phyloP scores from a whole-genome alignment of 1,140 invertebrate species.

The Scaptomyza pallida region DNA sequence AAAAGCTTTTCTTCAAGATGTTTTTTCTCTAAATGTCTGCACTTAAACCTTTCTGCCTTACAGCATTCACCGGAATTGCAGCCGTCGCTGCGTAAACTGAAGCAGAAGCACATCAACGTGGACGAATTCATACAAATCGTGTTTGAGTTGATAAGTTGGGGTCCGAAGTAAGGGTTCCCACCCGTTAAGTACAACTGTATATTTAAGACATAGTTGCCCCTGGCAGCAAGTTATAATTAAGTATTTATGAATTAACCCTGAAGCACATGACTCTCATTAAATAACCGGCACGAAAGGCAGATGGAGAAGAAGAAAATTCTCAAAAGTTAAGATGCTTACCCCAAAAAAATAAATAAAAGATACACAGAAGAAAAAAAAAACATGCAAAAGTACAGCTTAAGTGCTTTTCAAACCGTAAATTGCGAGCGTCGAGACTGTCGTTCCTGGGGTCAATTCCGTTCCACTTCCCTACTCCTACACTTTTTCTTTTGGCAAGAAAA shows the following conservation, averaged over 20 bases:
- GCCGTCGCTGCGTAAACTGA: constrained; percentile 18
- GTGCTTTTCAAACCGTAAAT: constrained; percentile 37
- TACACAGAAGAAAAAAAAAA: neutral
- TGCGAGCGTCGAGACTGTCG: constrained; percentile 11
- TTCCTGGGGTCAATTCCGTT: constrained; percentile 10
- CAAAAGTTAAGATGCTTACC: constrained; percentile 45
- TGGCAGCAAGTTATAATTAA: constrained; percentile 44
- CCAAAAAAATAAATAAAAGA: neutral
- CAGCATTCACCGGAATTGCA: constrained; percentile 47
- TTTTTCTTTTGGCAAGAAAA: neutral
- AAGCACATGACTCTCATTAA: constrained; percentile 41
- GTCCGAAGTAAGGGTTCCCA: constrained; percentile 53
- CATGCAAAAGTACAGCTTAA: constrained; percentile 40
- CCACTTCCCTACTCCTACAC: neutral
- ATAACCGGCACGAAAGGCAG: constrained; percentile 4
- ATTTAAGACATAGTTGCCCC: constrained; percentile 6
- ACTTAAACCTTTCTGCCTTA: neutral
- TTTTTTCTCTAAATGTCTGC: neutral
- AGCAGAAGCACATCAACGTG: constrained; percentile 52
- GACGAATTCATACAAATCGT: constrained; percentile 62
- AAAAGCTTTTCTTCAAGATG: too few species aligned
- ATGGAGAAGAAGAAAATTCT: neutral
- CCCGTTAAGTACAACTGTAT: neutral
- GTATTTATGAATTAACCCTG: constrained; percentile 37
- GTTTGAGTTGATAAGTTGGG: constrained; percentile 68